Percentiles rank a stretch among this genome's conserved stretches.
phyloP scores from a whole-genome alignment of 2,113 vertebrate species.

The Malaclemys terrapin region DNA sequence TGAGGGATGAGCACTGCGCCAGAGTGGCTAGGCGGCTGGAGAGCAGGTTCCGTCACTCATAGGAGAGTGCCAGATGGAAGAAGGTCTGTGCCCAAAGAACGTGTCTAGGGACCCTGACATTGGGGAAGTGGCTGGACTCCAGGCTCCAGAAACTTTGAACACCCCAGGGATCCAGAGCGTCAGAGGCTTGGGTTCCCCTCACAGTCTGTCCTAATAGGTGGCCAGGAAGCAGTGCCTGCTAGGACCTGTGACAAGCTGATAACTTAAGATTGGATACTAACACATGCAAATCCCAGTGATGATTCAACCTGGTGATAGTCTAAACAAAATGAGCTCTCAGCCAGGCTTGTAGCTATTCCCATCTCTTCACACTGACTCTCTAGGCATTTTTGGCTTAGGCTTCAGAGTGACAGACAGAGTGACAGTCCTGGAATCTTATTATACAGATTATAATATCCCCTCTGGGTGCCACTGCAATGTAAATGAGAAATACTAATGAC shows the following conservation, averaged over 20 bases:
- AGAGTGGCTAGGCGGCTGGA: not conserved
- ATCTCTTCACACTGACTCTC: not conserved
- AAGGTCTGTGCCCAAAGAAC: not conserved
- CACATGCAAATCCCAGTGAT: not conserved
- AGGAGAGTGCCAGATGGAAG: not conserved
- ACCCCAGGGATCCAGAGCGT: not conserved
- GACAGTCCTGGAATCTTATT: not conserved
- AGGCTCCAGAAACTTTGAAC: not conserved
- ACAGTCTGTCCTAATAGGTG: not conserved
- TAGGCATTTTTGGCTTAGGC: not conserved
- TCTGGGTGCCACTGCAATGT: not conserved
- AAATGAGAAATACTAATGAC: not conserved
- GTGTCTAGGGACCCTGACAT: not conserved
- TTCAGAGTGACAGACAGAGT: not conserved
- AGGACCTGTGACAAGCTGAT: not conserved
- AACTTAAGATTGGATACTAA: not conserved
- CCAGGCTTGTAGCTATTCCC: not conserved
- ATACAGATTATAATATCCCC: not conserved
- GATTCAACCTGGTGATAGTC: not conserved
- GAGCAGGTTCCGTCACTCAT: not conserved
- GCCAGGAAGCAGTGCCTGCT: not conserved
- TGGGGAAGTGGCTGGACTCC: not conserved
- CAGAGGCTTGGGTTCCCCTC: not conserved
- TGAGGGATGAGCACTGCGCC: not conserved
- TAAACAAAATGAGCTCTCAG: not conserved